Evolutionary conservation across 2,888 invertebrate species (phyloP).

Genomic region (Cheilosia variabilis): DNA sequence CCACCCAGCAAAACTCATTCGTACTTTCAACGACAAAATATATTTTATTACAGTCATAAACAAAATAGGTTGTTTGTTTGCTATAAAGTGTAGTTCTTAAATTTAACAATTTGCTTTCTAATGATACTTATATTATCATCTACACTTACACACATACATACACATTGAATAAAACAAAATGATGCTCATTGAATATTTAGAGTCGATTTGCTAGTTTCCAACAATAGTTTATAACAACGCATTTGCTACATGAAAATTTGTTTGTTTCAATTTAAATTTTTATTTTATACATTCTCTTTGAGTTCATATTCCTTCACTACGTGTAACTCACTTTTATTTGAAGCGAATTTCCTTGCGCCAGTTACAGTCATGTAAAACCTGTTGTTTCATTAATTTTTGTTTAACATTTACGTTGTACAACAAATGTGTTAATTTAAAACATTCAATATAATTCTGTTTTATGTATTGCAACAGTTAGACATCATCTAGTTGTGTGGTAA

Average conservation of each 20-base stretch:
- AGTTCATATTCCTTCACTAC: too few species aligned
- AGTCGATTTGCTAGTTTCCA: constrained; percentile 3
- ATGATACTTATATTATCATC: constrained; percentile 27
- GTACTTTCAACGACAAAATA: constrained; percentile 58
- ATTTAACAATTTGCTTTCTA: constrained; percentile 36
- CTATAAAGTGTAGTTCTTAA: constrained; percentile 37
- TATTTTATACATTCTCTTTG: background rate
- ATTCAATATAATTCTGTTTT: constrained; percentile 25
- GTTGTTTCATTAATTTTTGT: background rate
- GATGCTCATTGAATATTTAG: background rate
- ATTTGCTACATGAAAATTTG: constrained; percentile 36
- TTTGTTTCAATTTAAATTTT: background rate
- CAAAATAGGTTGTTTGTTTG: constrained; percentile 45
- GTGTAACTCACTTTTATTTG: background rate
- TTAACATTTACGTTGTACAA: constrained; percentile 37
- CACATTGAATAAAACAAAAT: constrained; percentile 26
- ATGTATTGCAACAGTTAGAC: constrained; percentile 68
- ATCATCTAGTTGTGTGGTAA: constrained; percentile 47
- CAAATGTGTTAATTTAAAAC: constrained; percentile 28
- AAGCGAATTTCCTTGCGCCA: constrained; percentile 7
- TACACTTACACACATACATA: constrained; percentile 30
- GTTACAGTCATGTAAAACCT: too few species aligned
- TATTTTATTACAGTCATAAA: constrained; percentile 70
- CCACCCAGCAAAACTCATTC: background rate
- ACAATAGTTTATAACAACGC: constrained; percentile 25